Percentiles rank a stretch among this genome's conserved stretches.
Evolutionary conservation across 2,888 invertebrate genomes (phyloP).

Genomic region (Coelopa pilipes): DNA sequence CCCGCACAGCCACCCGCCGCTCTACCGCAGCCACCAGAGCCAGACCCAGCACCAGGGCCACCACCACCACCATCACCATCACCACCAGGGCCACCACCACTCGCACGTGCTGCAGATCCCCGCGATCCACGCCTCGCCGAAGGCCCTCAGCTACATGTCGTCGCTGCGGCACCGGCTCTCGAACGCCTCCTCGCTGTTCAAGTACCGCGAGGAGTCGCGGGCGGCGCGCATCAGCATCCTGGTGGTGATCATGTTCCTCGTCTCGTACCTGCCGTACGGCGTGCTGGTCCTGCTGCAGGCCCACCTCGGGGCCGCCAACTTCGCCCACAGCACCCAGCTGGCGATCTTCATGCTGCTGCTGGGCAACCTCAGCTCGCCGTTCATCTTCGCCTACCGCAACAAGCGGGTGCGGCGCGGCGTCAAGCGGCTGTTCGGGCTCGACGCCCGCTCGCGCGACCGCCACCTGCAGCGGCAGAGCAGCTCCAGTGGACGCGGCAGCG

Average conservation of each 20-base stretch:
- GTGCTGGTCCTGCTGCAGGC: constrained; percentile 64
- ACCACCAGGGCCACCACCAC: constrained; percentile 40
- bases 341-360: constrained; percentile 65
- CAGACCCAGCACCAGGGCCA: constrained; percentile 37
- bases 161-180: constrained; percentile 83
- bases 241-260: constrained; percentile 67
- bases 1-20: constrained; percentile 47
- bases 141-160: constrained; percentile 71
- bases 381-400: constrained; percentile 67
- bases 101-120: constrained; percentile 61
- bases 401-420: constrained; percentile 67
- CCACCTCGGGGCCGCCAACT: constrained; percentile 59
- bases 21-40: constrained; percentile 40
- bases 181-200: constrained; percentile 84
- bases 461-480: constrained; percentile 58
- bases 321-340: constrained; percentile 62
- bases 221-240: constrained; percentile 84
- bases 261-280: constrained; percentile 66
- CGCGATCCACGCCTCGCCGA: constrained; percentile 64
- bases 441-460: constrained; percentile 55
- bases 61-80: constrained; percentile 30
- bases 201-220: constrained; percentile 88
- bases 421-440: constrained; percentile 62
- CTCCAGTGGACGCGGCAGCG: constrained; percentile 57
- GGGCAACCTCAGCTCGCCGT: constrained; percentile 66